Evolutionary conservation across 2,797 vertebrate genomes (phyloP), one percentile per base, ranked within the genome.

Genomic region (Parauchenoglanis punctatus): DNA sequence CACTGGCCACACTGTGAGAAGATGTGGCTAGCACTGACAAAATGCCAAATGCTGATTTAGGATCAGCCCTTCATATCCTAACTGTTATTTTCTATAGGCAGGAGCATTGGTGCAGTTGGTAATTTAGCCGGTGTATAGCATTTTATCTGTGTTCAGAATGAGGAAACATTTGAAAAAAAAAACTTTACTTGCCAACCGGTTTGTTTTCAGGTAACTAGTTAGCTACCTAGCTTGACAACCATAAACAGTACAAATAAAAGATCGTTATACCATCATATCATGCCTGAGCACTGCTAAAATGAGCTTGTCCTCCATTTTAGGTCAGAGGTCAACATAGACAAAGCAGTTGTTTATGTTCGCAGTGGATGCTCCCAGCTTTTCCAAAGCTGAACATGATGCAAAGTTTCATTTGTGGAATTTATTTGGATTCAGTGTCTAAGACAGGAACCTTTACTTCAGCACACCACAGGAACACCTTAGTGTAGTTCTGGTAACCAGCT

Each of bases 1-100:
- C 73, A 63, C 70, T 44, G 82, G 78, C 35, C 40, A 81, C 78
- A 81, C 28, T 61, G 23, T 81, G 56, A 82, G 40, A 82, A 54
- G 17, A 63, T 17, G 28, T 40, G 46, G 18, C 65, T 20, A 81
- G 54, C 0, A 7, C 44, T 61, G 70, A 87, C 70, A 52, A 31
- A 75, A 75, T 75, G 78, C 65, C 73, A 25, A 58, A 63, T n/a
- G 61, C 49, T 44, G 61, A 80, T 58, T 58, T 72, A 70, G 61
- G 31, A 72, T 72, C 76, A 68, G 75, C 23, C 20, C 35, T 58
- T 80, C 25, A 68, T 81, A 44, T 72, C 15, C n/a, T 8, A 83
- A 67, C 44, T 0, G 28, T 83, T 82, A 56, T 58, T 52, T 58
- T 49, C 63, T 3, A 13, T 25, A 52, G 23, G 23, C 40, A 67